phyloP scores from a whole-genome alignment of 1,140 invertebrate genomes.

The Piezodorus guildinii region DNA sequence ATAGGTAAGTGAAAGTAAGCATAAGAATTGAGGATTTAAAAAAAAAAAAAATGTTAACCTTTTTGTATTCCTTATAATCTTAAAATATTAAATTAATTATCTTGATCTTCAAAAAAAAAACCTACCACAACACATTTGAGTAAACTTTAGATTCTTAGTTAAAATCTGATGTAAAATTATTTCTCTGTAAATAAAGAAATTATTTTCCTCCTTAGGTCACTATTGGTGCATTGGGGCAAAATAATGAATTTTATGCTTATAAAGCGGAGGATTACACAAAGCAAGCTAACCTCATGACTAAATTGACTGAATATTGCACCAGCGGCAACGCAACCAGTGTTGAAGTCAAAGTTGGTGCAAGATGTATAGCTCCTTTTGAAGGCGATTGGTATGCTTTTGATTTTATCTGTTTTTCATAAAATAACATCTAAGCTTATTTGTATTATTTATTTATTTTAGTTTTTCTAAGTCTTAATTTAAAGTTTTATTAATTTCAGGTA shows the following conservation, averaged over 20 bases:
- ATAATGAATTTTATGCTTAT: neutral
- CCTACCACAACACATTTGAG: no score
- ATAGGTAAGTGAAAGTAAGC: no score
- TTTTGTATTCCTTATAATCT: no score
- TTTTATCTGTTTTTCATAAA: neutral
- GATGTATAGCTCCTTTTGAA: neutral
- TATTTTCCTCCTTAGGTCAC: neutral
- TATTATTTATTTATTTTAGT: neutral
- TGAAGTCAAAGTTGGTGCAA: neutral
- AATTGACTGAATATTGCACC: neutral
- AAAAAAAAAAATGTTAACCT: no score
- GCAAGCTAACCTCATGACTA: neutral
- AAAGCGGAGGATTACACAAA: neutral
- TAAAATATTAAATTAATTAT: no score
- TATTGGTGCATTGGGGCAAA: neutral
- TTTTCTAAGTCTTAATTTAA: no score
- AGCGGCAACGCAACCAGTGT: neutral
- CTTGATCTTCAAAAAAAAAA: no score
- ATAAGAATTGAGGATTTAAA: no score
- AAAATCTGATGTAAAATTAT: no score
- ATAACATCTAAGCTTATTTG: neutral
- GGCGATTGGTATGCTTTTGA: neutral
- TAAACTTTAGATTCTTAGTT: no score
- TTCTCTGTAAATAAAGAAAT: no score
- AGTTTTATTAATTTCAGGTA: slow-evolving; percentile 2